Percentiles rank a stretch among this genome's conserved stretches.
These are phyloP conservation scores for Epizoanthus stellaris DNA, from an alignment of 92 coral and sea anemone genomes.

Conservation along the genomic window DNA sequence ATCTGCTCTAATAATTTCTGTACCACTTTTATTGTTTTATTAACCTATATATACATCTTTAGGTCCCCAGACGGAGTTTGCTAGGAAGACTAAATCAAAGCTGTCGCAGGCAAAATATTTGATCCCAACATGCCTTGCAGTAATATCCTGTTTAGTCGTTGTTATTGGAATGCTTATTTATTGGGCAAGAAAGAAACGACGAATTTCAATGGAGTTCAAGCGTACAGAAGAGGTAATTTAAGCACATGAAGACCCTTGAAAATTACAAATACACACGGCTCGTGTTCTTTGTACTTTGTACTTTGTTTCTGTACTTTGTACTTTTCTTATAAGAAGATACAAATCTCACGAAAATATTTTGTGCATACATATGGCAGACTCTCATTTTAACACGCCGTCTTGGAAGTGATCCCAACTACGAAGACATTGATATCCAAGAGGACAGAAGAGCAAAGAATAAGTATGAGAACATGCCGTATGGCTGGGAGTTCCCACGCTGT, in stretches of 20 bases:
- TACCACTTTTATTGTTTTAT: neutral
- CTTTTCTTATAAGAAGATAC: too few species aligned
- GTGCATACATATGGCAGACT: neutral
- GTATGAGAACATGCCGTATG: slow-evolving; percentile 40
- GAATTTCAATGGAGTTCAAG: slow-evolving; percentile 38
- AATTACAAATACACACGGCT: too few species aligned
- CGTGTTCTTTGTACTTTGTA: too few species aligned
- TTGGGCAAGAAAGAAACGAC: slow-evolving; percentile 16
- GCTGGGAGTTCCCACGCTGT: slow-evolving; percentile 46
- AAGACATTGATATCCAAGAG: slow-evolving; percentile 24
- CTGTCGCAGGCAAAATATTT: neutral
- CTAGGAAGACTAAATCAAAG: neutral
- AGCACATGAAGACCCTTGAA: too few species aligned
- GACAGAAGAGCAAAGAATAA: slow-evolving; percentile 23
- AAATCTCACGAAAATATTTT: neutral
- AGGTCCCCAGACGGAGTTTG: neutral
- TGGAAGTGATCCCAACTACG: slow-evolving; percentile 35
- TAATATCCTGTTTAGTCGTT: slow-evolving; percentile 9
- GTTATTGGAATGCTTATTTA: slow-evolving; percentile 3
- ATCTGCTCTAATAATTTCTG: too few species aligned
- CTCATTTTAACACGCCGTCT: slow-evolving; percentile 22
- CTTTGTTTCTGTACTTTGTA: too few species aligned
- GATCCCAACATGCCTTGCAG: slow-evolving; percentile 31
- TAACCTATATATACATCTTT: neutral
- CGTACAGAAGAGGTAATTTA: slow-evolving; percentile 39